A percentile compares a stretch with the other conserved stretches of the same genome.
These are phyloP conservation scores for Scaptodrosophila latifasciaeformis DNA, from an alignment of 2,888 invertebrate species.

Conservation along the genomic window DNA sequence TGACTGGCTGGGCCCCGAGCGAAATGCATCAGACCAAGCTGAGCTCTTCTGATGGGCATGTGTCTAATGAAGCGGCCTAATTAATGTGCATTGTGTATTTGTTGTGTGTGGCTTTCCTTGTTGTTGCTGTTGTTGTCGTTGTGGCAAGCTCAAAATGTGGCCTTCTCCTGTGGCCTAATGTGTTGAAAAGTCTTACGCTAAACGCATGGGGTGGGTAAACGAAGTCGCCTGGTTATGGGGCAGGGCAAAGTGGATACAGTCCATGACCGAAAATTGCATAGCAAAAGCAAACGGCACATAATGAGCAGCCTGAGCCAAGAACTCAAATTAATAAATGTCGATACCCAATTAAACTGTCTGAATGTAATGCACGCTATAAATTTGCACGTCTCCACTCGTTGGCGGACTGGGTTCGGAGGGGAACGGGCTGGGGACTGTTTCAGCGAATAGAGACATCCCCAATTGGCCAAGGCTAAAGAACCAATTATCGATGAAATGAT, in stretches of 20 bases:
- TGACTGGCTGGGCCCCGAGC: background rate
- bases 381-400: constrained; percentile 19
- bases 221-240: too few species aligned
- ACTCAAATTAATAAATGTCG: constrained; percentile 64
- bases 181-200: constrained; percentile 61
- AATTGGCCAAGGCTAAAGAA: constrained; percentile 15
- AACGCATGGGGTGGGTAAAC: too few species aligned
- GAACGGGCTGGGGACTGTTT: background rate
- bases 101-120: constrained; percentile 17
- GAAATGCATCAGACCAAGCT: background rate
- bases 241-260: too few species aligned
- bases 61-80: constrained; percentile 66
- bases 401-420: constrained; percentile 7
- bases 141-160: constrained; percentile 16
- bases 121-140: constrained; percentile 5
- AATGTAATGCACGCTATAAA: constrained; percentile 59
- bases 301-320: constrained; percentile 11
- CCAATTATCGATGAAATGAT: constrained; percentile 58
- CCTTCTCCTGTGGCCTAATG: too few species aligned
- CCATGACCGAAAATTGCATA: background rate
- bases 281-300: background rate
- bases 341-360: constrained; percentile 67
- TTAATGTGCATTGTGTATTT: constrained; percentile 45
- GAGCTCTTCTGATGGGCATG: constrained; percentile 54
- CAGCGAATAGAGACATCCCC: constrained; percentile 51